Base-by-base conservation (phyloP, 1,140 invertebrate species). In the Heliconius eleuchia region DNA sequence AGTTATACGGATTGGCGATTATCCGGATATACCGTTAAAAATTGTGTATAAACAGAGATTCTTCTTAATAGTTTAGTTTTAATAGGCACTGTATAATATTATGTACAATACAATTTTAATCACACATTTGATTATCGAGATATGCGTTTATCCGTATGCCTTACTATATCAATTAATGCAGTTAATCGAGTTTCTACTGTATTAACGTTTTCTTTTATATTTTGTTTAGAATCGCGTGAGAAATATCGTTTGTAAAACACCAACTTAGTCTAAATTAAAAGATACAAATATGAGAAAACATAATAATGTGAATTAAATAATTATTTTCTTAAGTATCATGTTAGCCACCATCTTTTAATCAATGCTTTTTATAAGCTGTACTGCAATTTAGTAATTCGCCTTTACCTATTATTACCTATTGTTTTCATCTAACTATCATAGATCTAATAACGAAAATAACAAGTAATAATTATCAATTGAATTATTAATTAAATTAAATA, bases 361-460 rank as follows among this genome's bases (percentile, higher is more conserved):
- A 66, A 66, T 60, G n/a, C 55, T 60, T 60, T 46, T 60, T 66
- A 66, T 66, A 66, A 66, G 4, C 27, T 16, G n/a, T 27, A 60
- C 19, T 23, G 55, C 11, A 60, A 60, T 60, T 60, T 27, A 60
- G 11, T 6, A 66, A 66, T 27, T 66, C 60, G 1, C 23, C 23
- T 30, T 66, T 27, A 16, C 9, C 57, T 66, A 66, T 66, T 11
- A 66, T 66, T 30, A 30, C 23, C 23, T 66, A 30, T 66, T 66
- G 60, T 66, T 66, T 27, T 66, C 60, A 66, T 30, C 2, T 27
- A 23, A 13, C 11, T 66, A 30, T 9, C 9, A 7, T 57, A 57
- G 55, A 57, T 3, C 7, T 66, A 30, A 9, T 30, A 66, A 66
- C 27, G 23, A 66, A 30, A 66, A 1, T 4, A 66, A 66, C 23